These are phyloP conservation scores for Rhamnusium bicolor DNA, from an alignment of 2,888 invertebrate species.

Conservation along the genomic window DNA sequence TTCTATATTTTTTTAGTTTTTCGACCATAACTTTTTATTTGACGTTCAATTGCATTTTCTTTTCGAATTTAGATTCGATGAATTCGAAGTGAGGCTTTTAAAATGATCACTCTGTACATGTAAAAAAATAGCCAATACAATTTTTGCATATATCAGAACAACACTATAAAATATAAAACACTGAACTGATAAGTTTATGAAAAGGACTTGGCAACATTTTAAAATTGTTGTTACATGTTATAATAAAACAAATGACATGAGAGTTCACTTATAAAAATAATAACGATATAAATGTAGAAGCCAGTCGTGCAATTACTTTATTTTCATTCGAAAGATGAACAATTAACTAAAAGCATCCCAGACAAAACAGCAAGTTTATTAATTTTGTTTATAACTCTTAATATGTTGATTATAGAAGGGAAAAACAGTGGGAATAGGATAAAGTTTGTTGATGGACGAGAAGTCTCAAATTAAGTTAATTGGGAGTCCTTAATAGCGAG, in stretches of 20 bases:
- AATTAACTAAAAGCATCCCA: slow-evolving; percentile 43
- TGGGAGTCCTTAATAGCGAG: slow-evolving; percentile 61
- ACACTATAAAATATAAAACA: too few species aligned
- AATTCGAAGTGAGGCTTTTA: too few species aligned
- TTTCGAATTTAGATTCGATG: too few species aligned
- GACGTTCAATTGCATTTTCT: too few species aligned
- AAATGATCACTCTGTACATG: too few species aligned
- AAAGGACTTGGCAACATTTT: too few species aligned
- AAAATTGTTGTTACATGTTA: background rate
- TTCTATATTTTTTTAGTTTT: too few species aligned
- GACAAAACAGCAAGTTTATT: slow-evolving; percentile 43
- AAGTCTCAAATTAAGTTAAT: slow-evolving; percentile 63
- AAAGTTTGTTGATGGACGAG: slow-evolving; percentile 50
- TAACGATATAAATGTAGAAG: background rate
- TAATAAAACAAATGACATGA: background rate
- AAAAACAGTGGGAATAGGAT: slow-evolving; percentile 38
- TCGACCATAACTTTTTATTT: too few species aligned
- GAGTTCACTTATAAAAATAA: background rate
- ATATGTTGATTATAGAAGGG: slow-evolving; percentile 44
- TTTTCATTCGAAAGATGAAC: slow-evolving; percentile 1
- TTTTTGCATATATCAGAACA: too few species aligned
- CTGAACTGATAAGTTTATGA: too few species aligned
- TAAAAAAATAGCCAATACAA: too few species aligned
- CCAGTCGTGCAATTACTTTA: slow-evolving; percentile 23
- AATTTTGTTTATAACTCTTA: slow-evolving; percentile 45